A percentile compares a stretch with the other conserved stretches of the same genome.
Evolutionary conservation across 2,888 invertebrate species (phyloP).

Genomic region (Tachina fera): DNA sequence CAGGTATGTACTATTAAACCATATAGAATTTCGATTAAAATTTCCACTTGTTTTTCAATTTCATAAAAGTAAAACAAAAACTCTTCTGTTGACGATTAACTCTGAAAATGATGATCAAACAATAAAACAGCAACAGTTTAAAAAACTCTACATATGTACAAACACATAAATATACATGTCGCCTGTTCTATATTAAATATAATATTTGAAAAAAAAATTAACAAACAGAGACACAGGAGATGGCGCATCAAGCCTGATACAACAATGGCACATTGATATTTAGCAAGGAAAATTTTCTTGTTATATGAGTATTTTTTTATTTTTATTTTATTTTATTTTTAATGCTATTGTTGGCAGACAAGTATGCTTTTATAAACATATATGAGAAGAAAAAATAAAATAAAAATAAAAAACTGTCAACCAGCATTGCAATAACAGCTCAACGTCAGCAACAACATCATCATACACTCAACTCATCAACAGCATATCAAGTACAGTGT

Average conservation of each 20-base stretch:
- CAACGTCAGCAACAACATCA: constrained; percentile 58
- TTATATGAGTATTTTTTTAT: neutral
- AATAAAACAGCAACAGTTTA: constrained; percentile 68
- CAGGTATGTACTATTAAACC: constrained; percentile 8
- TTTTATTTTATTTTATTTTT: neutral
- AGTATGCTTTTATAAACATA: constrained; percentile 26
- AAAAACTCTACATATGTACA: neutral
- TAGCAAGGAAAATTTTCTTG: constrained; percentile 43
- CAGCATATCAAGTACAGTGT: constrained; percentile 60
- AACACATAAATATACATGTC: constrained; percentile 1
- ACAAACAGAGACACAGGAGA: constrained; percentile 8
- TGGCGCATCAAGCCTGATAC: constrained; percentile 6
- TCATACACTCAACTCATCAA: constrained; percentile 63
- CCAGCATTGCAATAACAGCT: constrained; percentile 52
- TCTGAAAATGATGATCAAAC: constrained; percentile 67
- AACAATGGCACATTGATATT: constrained; percentile 54
- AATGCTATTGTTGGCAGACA: constrained; percentile 52
- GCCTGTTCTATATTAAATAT: constrained; percentile 53
- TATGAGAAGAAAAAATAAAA: neutral
- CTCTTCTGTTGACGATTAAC: constrained; percentile 66
- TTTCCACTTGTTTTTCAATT: constrained; percentile 26
- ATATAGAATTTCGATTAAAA: constrained; percentile 38
- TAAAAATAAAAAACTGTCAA: constrained; percentile 19
- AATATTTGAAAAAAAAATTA: constrained; percentile 19
- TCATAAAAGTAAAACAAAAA: constrained; percentile 3